These are phyloP conservation scores for Sussaba pulchella DNA, from an alignment of 2,888 invertebrate genomes.

Conservation along the genomic window DNA sequence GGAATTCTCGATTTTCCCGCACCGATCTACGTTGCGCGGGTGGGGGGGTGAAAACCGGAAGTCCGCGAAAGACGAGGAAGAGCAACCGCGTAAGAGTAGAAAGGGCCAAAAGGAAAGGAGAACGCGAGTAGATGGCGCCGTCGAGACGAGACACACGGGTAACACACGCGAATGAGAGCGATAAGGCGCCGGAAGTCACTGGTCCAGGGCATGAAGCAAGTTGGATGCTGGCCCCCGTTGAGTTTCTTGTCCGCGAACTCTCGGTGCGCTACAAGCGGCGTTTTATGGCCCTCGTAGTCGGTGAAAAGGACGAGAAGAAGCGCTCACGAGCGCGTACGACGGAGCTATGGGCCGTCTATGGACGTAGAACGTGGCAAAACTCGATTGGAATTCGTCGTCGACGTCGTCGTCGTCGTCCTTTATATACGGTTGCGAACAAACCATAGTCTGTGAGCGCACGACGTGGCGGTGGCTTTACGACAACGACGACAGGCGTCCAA, in stretches of 20 bases:
- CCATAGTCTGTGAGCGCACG: not conserved
- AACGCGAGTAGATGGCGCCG: slow-evolving; percentile 49
- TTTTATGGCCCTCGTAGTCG: slow-evolving; percentile 24
- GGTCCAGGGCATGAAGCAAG: slow-evolving; percentile 22
- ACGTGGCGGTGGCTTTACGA: not conserved
- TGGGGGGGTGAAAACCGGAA: slow-evolving; percentile 21
- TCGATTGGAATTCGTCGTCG: slow-evolving; percentile 43
- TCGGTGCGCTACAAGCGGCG: not conserved
- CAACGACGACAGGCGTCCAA: slow-evolving; percentile 9
- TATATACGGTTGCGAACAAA: not conserved
- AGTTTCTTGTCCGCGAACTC: not conserved
- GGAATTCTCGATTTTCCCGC: slow-evolving; percentile 31
- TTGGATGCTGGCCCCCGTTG: slow-evolving; percentile 26
- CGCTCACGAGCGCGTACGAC: not conserved
- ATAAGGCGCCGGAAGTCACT: slow-evolving; percentile 56
- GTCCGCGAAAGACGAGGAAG: slow-evolving; percentile 8
- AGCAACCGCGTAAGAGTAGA: not conserved
- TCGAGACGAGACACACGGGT: slow-evolving; percentile 36
- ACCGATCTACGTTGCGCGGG: slow-evolving; percentile 30
- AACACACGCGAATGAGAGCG: slow-evolving; percentile 28
- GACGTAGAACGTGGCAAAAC: not conserved
- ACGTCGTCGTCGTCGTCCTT: slow-evolving; percentile 25
- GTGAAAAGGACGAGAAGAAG: not conserved
- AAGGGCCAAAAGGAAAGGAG: slow-evolving; percentile 16
- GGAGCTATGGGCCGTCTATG: slow-evolving; percentile 10